Evolutionary conservation across 2,888 invertebrate species (phyloP).

Genomic region (Lottia gigantea): DNA sequence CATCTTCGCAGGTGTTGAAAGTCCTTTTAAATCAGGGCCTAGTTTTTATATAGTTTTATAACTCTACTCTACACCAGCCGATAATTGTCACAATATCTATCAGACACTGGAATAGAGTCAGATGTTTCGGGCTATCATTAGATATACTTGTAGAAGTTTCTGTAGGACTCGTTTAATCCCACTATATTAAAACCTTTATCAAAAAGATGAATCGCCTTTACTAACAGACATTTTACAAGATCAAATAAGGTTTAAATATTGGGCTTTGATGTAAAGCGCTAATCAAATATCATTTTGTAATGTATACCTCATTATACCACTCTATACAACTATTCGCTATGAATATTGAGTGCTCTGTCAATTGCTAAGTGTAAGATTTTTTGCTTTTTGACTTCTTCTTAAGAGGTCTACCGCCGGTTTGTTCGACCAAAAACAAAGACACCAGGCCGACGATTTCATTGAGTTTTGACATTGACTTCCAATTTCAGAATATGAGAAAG

Average conservation of each 20-base stretch:
- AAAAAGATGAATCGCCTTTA: conserved; percentile 5
- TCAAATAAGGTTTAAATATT: conserved; percentile 2
- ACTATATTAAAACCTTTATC: background rate
- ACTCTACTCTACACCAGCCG: no score
- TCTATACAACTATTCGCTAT: background rate
- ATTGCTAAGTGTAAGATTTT: background rate
- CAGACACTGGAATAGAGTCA: no score
- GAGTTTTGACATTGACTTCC: no score
- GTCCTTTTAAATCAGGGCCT: no score
- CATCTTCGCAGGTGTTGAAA: no score
- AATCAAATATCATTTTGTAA: conserved; percentile 11
- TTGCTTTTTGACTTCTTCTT: background rate
- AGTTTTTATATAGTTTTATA: no score
- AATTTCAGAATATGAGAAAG: no score
- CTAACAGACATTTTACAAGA: background rate
- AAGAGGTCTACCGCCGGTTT: no score
- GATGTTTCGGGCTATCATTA: no score
- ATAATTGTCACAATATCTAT: no score
- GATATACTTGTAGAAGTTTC: background rate
- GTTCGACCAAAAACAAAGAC: no score
- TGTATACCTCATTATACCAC: conserved; percentile 7
- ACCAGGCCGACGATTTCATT: no score
- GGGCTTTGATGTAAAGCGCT: background rate
- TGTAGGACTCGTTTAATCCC: conserved; percentile 5
- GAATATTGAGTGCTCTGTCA: background rate